Conservation (phyloP, 2,888 invertebrate species). For the Tricholauxania praeusta region DNA sequence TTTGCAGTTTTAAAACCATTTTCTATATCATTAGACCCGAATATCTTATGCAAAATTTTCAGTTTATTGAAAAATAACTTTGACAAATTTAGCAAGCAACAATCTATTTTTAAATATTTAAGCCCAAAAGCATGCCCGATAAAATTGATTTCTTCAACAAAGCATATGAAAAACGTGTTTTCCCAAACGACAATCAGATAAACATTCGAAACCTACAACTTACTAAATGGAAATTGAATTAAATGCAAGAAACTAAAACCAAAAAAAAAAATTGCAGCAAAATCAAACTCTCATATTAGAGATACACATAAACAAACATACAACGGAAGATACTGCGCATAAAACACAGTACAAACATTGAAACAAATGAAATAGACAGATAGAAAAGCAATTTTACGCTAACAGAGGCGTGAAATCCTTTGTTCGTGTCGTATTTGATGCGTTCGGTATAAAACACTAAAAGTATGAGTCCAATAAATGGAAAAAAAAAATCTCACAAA, state of each 20-base stretch:
- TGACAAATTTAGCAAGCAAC: no score
- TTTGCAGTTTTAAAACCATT: no score
- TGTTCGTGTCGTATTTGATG: constrained; percentile 62
- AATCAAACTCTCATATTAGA: background rate
- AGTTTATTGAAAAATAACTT: no score
- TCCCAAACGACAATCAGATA: constrained; percentile 34
- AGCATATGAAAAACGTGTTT: constrained; percentile 16
- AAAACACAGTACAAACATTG: background rate
- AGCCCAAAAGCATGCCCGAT: no score
- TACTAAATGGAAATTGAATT: constrained; percentile 35
- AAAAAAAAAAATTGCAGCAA: constrained; percentile 8
- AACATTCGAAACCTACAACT: constrained; percentile 29
- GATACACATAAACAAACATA: background rate
- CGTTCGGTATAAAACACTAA: constrained; percentile 6
- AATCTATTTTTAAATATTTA: no score
- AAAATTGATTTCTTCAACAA: no score
- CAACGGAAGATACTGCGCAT: background rate
- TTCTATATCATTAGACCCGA: no score
- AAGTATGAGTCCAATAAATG: no score
- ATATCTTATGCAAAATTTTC: no score
- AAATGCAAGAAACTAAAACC: constrained; percentile 25
- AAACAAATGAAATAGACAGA: constrained; percentile 26
- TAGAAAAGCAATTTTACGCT: constrained; percentile 60
- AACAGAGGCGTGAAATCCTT: constrained; percentile 62
- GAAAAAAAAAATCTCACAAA: no score